Evolutionary conservation across 2,797 vertebrate genomes (phyloP), one percentile per base, ranked within the genome.

Genomic region (Chaetodon trifasciatus): DNA sequence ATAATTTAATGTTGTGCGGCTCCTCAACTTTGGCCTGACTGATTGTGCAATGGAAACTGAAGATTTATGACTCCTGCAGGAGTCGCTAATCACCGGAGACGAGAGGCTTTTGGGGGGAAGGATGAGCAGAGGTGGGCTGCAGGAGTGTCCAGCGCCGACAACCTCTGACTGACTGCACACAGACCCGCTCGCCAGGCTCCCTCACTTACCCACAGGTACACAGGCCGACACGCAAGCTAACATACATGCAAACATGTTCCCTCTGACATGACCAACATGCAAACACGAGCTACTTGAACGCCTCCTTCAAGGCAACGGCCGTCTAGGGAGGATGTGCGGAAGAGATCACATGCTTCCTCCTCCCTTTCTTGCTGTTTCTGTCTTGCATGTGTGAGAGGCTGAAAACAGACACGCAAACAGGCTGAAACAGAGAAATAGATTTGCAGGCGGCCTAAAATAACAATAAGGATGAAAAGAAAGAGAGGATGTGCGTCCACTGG

Each of bases 61-160:
- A 91, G 94, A 95, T 95, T 96, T 96, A 96, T 92, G 89, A 87
- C 86, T 91, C 96, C 95, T 93, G 76, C 80, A 94, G 95, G 96
- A 92, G 91, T 88, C 90, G 86, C 96, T 94, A 91, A 96, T 96
- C 95, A 96, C 92, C 76, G 88, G 90, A 94, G 91, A 92, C 82
- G 44, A 89, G 92, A 70, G 82, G 84, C 62, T 85, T 67, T 23
- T 13, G 23, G 32, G 40, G 74, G 50, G 81, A 21, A 56, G 88
- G 89, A 79, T 82, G 88, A 87, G 82, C 70, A 67, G 69, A 84
- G 89, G 82, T 52, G 88, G 84, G 76, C 88, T 85, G 92, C 82
- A 88, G 64, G 84, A 79, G 86, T 69, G 88, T 91, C 92, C 82
- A 89, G 82, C 73, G 75, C 88, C 46, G 83, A 86, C 81, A 82